Conservation (phyloP, 2,888 invertebrate genomes). For the Nomada flava region DNA sequence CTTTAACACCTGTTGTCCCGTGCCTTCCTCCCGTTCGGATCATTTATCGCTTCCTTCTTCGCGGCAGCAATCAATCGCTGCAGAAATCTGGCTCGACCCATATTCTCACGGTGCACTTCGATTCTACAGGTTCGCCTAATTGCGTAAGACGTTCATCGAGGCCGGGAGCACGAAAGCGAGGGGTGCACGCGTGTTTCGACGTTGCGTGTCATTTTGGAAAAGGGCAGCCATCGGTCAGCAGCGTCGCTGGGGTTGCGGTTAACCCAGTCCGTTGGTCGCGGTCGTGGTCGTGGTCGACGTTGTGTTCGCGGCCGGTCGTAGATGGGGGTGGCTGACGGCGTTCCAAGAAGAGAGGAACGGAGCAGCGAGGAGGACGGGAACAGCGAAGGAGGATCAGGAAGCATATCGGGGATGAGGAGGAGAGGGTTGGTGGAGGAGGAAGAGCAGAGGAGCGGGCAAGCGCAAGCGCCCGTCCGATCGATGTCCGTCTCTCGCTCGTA, state of each 20-base stretch:
- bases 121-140: background rate
- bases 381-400: conserved; percentile 52
- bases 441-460: conserved; percentile 75
- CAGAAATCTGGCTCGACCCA: background rate
- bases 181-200: background rate
- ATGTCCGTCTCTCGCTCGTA: conserved; percentile 81
- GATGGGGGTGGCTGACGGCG: conserved; percentile 2
- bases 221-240: conserved; percentile 65
- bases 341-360: conserved; percentile 20
- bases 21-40: background rate
- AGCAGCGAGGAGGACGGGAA: conserved; percentile 11
- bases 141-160: background rate
- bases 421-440: conserved; percentile 63
- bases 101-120: background rate
- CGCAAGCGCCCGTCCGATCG: conserved; percentile 84
- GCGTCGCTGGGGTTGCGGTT: conserved; percentile 66
- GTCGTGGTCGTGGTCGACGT: conserved; percentile 62
- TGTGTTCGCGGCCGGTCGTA: conserved; percentile 61
- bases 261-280: conserved; percentile 68
- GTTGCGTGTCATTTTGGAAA: conserved; percentile 65
- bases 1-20: conserved; percentile 55
- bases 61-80: conserved; percentile 18
- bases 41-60: background rate
- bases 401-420: conserved; percentile 51
- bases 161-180: background rate